These are phyloP conservation scores for Podargus strigoides DNA, from an alignment of 2,797 vertebrate genomes.

Conservation along the genomic window DNA sequence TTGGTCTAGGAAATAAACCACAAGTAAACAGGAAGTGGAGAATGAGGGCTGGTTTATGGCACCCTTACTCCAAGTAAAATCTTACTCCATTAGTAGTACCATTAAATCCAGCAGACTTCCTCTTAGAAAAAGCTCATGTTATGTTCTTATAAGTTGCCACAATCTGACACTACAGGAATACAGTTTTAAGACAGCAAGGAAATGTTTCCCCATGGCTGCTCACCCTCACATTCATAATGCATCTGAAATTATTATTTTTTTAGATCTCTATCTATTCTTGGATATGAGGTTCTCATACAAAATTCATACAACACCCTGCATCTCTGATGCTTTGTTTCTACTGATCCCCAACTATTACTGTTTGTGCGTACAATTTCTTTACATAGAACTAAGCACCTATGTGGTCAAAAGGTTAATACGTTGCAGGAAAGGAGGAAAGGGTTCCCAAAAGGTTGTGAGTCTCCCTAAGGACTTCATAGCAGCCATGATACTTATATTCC, in stretches of 20 bases:
- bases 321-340: not conserved
- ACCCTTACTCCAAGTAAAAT: not conserved
- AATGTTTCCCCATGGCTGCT: not conserved
- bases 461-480: not conserved
- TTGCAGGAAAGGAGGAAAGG: not conserved
- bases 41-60: not conserved
- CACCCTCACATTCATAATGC: conserved; percentile 37
- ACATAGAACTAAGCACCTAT: not conserved
- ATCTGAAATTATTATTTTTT: conserved; percentile 22
- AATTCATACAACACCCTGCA: not conserved
- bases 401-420: not conserved
- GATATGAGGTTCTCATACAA: not conserved
- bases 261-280: conserved; percentile 4
- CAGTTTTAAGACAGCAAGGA: not conserved
- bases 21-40: conserved; percentile 46
- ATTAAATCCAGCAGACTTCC: not conserved
- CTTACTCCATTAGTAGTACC: not conserved
- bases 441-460: conserved; percentile 10
- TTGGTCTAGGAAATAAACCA: not conserved
- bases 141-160: not conserved
- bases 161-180: not conserved
- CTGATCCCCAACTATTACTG: not conserved
- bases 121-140: not conserved
- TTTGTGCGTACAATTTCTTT: not conserved
- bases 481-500: not conserved